Base-by-base conservation (phyloP, 2,113 vertebrate genomes). In the Rhinolophus sinicus region DNA sequence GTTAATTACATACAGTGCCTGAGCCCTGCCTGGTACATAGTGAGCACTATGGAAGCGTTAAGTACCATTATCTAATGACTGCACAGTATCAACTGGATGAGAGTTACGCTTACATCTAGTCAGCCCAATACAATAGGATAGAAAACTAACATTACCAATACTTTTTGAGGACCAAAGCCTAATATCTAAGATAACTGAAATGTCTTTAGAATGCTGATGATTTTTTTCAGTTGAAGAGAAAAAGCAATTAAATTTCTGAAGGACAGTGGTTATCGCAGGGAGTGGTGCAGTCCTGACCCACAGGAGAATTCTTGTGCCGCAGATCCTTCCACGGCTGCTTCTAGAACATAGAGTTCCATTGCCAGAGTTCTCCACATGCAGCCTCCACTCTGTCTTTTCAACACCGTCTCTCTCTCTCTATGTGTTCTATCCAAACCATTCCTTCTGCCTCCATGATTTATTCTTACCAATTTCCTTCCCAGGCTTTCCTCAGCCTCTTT, bases 191-290 rank as follows among this genome's bases (percentile, higher is more conserved):
- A 77, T 67, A 77, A 80, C 18, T 35, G 38, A 35, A 69, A 78
- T 76, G n/a, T 87, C 81, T 93, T 50, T 10, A 87, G 67, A 77
- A 95, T 62, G 60, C 50, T 75, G 75, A 90, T 80, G 70, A 62
- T 26, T 40, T 88, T 60, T 69, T 44, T n/a, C 21, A 93, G 40
- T 35, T 73, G 44, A 84, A 93, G 26, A 67, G 7, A 69, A 58
- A 80, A 69, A 81, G 8, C 12, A 60, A 65, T 19, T 78, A 26
- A 16, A n/a, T 94, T 54, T 87, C 10, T 8, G 24, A 40, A 60
- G 12, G 14, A 47, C 0, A 28, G 50, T 8, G 40, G 44, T 40
- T 62, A 52, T 16, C 62, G 10, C 2, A 7, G 40, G 88, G 33
- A 28, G 72, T 38, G 19, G 1, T 38, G 5, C 2, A 3, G 80